phyloP scores from a whole-genome alignment of 2,113 vertebrate species.

The Phaethornis superciliosus region DNA sequence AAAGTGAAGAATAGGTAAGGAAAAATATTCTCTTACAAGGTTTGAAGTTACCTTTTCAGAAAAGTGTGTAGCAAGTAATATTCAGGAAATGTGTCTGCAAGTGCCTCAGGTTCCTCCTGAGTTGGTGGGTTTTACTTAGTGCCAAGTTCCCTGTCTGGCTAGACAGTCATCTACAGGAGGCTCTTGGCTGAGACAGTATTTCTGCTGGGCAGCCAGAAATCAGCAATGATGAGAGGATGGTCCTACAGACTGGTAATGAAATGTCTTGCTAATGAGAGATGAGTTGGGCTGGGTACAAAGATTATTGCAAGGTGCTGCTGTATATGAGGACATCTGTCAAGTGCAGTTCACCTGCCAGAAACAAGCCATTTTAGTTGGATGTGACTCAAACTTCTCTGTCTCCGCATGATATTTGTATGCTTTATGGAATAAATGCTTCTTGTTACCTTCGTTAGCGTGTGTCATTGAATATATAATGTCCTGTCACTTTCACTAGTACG shows the following conservation, averaged over 20 bases:
- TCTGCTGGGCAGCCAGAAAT: constrained; percentile 55
- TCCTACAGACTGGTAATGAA: constrained; percentile 60
- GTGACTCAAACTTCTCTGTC: constrained; percentile 39
- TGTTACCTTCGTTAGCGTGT: constrained; percentile 48
- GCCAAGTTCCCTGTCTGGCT: constrained; percentile 40
- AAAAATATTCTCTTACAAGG: background rate
- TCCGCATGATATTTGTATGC: constrained; percentile 41
- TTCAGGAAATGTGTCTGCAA: background rate
- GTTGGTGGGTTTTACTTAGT: background rate
- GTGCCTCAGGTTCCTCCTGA: background rate
- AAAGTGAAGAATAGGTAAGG: background rate
- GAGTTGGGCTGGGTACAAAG: constrained; percentile 59
- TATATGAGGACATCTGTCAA: constrained; percentile 65
- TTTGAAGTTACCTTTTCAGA: background rate
- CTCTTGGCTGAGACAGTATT: constrained; percentile 25
- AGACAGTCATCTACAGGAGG: constrained; percentile 47
- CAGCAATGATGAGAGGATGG: constrained; percentile 32
- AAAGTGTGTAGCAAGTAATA: background rate
- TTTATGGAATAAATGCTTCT: constrained; percentile 47
- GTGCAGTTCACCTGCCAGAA: constrained; percentile 50
- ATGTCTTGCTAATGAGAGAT: constrained; percentile 55
- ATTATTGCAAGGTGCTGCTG: constrained; percentile 58
- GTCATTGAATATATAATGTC: constrained; percentile 60
- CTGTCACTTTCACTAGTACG: constrained; percentile 51
- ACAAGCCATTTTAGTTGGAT: constrained; percentile 46